Base-by-base conservation (phyloP, 2,888 invertebrate species). In the Hermaeophaga mercurialis region DNA sequence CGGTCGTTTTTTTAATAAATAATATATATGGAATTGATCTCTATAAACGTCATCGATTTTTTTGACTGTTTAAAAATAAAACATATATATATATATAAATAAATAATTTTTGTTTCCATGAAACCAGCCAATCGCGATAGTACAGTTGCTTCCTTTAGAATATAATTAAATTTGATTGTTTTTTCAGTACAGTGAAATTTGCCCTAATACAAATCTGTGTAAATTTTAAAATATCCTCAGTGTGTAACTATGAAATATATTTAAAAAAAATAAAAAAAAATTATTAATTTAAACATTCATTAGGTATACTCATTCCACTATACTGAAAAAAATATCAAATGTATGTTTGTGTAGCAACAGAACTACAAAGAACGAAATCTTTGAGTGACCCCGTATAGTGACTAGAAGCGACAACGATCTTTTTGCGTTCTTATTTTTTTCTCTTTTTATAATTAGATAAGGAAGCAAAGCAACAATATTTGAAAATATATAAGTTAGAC, bases 371-470 rank as follows among this genome's bases (percentile, higher is more conserved):
- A 54, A 56, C 39, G 47, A 48, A 58, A 58, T 54, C 52, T 59
- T 48, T 56, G 63, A 57, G 60, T 56, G 56, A 64, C 63, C 64
- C 64, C 59, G 63, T 62, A 63, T 61, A 57, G 65, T 71, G 71
- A 71, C 71, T 71, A 70, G 71, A 71, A 70, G 68, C 68, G 64
- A 64, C 62, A 60, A 62, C 59, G 52, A 62, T 64, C 34, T 50
- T 50, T 57, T 54, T 57, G 59, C 62, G 56, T 62, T 59, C 54
- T 43, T n/a, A n/a, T n/a, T n/a, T n/a, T n/a, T 62, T 56, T 62
- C 28, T 28, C 11, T 14, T 46, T 46, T 31, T 28, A 15, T 17
- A 44, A 18, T 14, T 52, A 54, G 56, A 61, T 65, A 64, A 62
- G 65, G 65, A 70, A 69, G 69, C 70, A 61, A 66, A 66, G 66